Conservation (phyloP, 2,797 vertebrate species). For the Masticophis lateralis region DNA sequence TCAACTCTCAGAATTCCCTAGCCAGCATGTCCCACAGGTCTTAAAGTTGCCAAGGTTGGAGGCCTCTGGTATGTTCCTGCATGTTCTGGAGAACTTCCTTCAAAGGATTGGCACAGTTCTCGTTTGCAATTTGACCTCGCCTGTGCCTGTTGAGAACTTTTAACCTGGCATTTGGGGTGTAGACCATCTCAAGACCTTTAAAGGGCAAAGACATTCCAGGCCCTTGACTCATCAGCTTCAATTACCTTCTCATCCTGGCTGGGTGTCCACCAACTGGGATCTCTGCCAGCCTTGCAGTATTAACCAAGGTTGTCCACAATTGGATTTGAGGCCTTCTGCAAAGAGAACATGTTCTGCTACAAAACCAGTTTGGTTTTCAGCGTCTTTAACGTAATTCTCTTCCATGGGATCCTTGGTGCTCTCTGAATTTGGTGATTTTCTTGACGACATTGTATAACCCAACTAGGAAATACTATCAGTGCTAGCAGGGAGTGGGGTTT, state of each 20-base stretch:
- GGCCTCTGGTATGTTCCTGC: neutral
- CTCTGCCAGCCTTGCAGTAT: neutral
- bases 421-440: neutral
- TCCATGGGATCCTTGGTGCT: neutral
- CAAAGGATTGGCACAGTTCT: neutral
- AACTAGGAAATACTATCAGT: neutral
- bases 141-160: neutral
- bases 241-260: too few relatives aligned
- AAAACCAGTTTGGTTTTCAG: neutral
- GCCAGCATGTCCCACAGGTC: neutral
- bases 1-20: neutral
- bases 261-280: neutral
- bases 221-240: too few relatives aligned
- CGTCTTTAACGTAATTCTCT: neutral
- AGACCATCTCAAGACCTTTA: neutral
- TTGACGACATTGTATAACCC: neutral
- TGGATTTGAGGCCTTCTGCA: neutral
- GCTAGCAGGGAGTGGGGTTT: neutral
- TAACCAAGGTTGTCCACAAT: neutral
- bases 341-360: neutral
- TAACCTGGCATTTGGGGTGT: constrained; percentile 18
- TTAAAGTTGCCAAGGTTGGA: neutral
- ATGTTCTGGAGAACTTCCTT: neutral
- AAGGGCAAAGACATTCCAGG: neutral
- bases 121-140: neutral